Conservation (phyloP, 2,113 vertebrate genomes). For the Phaethornis superciliosus region DNA sequence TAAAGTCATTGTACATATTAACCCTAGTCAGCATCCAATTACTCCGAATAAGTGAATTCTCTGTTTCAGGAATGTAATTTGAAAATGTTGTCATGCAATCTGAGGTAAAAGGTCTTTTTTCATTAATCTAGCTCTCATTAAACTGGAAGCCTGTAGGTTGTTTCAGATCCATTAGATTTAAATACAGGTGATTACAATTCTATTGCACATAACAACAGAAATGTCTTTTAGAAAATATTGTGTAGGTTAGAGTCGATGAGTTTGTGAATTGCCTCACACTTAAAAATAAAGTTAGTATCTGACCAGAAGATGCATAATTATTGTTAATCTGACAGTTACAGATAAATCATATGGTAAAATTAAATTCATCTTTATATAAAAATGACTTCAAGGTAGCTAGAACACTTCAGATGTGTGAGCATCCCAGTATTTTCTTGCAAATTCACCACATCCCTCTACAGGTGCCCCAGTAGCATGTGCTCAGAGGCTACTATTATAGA, state of each 20-base stretch:
- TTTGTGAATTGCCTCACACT: constrained; percentile 67
- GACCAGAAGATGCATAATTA: not conserved
- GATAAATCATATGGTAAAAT: not conserved
- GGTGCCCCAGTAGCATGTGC: not conserved
- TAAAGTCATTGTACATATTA: constrained; percentile 99
- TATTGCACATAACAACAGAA: constrained; percentile 79
- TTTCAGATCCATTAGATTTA: constrained; percentile 95
- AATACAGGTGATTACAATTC: constrained; percentile 93
- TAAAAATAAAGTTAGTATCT: constrained; percentile 68
- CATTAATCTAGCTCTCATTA: constrained; percentile 93
- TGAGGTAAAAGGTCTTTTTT: constrained; percentile 88
- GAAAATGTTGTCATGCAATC: constrained; percentile 97
- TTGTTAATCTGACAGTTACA: not conserved
- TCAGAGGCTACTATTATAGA: not conserved
- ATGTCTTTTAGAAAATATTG: constrained; percentile 81
- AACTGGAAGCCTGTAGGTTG: constrained; percentile 87
- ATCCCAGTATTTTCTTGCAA: not conserved
- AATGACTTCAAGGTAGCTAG: not conserved
- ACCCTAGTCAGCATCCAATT: constrained; percentile 99
- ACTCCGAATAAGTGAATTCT: constrained; percentile 99
- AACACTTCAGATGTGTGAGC: not conserved
- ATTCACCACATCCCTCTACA: not conserved
- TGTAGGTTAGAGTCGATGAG: constrained; percentile 77
- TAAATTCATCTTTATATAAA: not conserved
- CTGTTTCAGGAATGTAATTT: constrained; percentile 95